Evolutionary conservation across 2,113 vertebrate genomes (phyloP).

Genomic region (Malurus elegans): DNA sequence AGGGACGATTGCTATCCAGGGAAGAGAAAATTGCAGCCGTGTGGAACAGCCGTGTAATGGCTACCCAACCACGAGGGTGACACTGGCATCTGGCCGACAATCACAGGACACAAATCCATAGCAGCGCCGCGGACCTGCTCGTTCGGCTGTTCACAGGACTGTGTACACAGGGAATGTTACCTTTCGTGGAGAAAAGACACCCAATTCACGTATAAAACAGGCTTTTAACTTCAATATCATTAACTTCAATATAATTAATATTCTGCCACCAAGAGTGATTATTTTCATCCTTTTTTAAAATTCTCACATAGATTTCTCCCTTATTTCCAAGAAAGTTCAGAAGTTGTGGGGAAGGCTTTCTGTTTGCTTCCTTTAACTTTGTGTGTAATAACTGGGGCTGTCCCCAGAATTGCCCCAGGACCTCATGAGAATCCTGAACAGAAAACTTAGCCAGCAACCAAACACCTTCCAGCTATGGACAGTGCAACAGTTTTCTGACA

Average conservation of each 20-base stretch:
- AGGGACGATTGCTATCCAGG: neutral
- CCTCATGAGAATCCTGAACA: neutral
- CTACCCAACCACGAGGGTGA: neutral
- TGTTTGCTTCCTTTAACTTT: neutral
- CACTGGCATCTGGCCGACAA: neutral
- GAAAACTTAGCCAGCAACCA: neutral
- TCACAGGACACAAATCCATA: neutral
- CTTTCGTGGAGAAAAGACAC: neutral
- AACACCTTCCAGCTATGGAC: neutral
- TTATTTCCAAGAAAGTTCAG: neutral
- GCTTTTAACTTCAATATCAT: conserved; percentile 40
- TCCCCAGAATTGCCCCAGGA: neutral
- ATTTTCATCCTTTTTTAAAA: neutral
- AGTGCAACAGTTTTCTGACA: neutral
- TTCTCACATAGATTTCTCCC: neutral
- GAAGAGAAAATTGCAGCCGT: neutral
- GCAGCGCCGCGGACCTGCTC: neutral
- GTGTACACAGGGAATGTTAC: neutral
- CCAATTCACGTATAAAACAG: neutral
- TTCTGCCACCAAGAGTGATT: neutral
- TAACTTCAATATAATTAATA: conserved; percentile 64
- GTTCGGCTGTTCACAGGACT: rapidly evolving
- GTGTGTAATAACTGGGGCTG: neutral
- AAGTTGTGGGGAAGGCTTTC: neutral
- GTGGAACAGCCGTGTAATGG: neutral